Evolutionary conservation across 1,140 invertebrate species (phyloP).

Genomic region (Pogonomyrmex barbatus): DNA sequence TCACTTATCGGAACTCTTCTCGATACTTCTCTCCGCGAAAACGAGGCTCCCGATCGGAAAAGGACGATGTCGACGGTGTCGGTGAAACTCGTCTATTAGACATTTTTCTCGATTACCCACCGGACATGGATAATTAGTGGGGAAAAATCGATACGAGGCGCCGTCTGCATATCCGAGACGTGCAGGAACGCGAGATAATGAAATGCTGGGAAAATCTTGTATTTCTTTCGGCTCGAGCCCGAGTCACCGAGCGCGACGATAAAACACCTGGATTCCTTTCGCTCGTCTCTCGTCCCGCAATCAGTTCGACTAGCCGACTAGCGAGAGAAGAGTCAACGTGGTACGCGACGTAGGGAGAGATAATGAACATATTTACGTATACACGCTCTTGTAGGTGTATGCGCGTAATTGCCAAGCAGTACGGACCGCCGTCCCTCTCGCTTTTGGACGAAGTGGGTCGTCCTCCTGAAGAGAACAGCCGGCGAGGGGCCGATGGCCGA

Average conservation of each 20-base stretch:
- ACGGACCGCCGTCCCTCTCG: constrained; percentile 79
- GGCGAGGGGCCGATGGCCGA: constrained; percentile 78
- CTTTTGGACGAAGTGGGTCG: constrained; percentile 82
- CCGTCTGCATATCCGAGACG: background rate
- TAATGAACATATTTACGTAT: constrained; percentile 71
- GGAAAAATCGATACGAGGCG: constrained; percentile 4
- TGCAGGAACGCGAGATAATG: constrained; percentile 18
- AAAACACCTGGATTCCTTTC: constrained; percentile 50
- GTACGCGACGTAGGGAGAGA: constrained; percentile 65
- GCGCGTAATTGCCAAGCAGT: constrained; percentile 74
- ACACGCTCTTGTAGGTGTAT: constrained; percentile 53
- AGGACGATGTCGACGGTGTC: background rate
- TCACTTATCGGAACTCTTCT: constrained; percentile 19
- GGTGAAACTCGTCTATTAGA: constrained; percentile 29
- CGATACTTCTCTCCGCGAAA: background rate
- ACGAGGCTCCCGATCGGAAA: background rate
- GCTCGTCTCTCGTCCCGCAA: constrained; percentile 26
- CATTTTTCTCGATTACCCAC: background rate
- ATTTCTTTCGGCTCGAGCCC: background rate
- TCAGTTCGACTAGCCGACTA: constrained; percentile 27
- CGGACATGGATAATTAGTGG: background rate
- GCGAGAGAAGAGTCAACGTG: constrained; percentile 47
- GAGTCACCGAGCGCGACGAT: background rate
- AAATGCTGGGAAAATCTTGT: background rate
- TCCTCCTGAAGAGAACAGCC: constrained; percentile 78